Evolutionary conservation across 2,888 invertebrate genomes (phyloP).

Genomic region (Cosmopolites sordidus): DNA sequence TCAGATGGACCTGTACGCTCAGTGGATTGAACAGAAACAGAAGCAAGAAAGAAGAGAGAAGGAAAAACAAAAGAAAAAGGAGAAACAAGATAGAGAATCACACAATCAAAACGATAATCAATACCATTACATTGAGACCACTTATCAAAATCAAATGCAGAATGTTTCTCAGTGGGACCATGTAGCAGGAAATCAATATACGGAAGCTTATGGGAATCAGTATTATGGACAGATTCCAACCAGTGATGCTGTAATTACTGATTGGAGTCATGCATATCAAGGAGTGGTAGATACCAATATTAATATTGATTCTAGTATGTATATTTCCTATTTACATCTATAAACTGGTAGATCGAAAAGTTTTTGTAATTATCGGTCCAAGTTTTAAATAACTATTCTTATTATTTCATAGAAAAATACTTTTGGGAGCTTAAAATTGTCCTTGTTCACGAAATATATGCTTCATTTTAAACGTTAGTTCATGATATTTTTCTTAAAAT

Average conservation of each 20-base stretch:
- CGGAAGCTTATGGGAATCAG: conserved; percentile 1
- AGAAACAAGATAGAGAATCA: not conserved
- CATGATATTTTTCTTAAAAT: too few species aligned
- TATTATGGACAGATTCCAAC: conserved; percentile 3
- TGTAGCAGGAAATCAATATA: not conserved
- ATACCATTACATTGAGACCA: conserved; percentile 15
- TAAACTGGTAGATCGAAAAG: too few species aligned
- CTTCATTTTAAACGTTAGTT: too few species aligned
- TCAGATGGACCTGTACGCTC: conserved; percentile 48
- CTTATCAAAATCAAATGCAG: conserved; percentile 10
- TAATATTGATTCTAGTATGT: conserved; percentile 18
- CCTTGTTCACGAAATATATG: too few species aligned
- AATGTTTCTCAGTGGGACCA: conserved; percentile 4
- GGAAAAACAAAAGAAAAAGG: conserved; percentile 9
- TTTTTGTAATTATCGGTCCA: too few species aligned
- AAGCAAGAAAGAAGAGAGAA: conserved; percentile 15
- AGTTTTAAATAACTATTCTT: too few species aligned
- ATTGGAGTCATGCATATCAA: conserved; percentile 26
- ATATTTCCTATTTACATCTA: not conserved
- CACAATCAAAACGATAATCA: not conserved
- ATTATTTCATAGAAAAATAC: too few species aligned
- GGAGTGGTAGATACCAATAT: conserved; percentile 16
- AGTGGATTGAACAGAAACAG: conserved; percentile 35
- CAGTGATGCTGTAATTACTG: conserved; percentile 19
- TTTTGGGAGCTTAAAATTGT: too few species aligned